These are phyloP conservation scores for Dufourea novaeangliae DNA, from an alignment of 1,140 invertebrate genomes.

Conservation along the genomic window DNA sequence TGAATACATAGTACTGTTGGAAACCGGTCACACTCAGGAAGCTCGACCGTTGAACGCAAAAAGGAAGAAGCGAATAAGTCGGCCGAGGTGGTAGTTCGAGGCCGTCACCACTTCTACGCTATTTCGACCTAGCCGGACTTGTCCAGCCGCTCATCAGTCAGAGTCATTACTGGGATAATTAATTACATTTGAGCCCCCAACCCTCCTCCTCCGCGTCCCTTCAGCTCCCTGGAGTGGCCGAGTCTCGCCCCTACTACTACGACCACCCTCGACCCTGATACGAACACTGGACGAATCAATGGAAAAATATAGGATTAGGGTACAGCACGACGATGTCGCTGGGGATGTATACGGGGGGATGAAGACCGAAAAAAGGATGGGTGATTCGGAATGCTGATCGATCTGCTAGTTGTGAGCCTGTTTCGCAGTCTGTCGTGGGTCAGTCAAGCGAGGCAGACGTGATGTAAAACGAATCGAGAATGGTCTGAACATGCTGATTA, in stretches of 20 bases:
- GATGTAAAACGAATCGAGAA: too few relatives aligned
- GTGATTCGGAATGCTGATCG: background rate
- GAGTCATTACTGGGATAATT: slow-evolving; percentile 83
- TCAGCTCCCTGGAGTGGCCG: slow-evolving; percentile 61
- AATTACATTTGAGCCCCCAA: slow-evolving; percentile 81
- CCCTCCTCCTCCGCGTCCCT: slow-evolving; percentile 75
- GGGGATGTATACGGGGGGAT: background rate
- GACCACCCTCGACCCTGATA: slow-evolving; percentile 63
- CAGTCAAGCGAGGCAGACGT: too few relatives aligned
- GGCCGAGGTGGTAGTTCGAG: slow-evolving; percentile 66
- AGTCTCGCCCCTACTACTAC: slow-evolving; percentile 66
- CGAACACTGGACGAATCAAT: slow-evolving; percentile 75
- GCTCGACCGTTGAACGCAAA: background rate
- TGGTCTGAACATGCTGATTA: too few relatives aligned
- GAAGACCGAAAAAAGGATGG: too few relatives aligned
- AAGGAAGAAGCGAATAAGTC: slow-evolving; percentile 34
- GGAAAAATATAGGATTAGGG: slow-evolving; percentile 77
- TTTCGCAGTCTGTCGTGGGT: too few relatives aligned
- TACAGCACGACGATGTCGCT: slow-evolving; percentile 51
- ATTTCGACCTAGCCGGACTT: slow-evolving; percentile 81
- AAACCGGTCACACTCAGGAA: slow-evolving; percentile 11
- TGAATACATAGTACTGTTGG: slow-evolving; percentile 9
- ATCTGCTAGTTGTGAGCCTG: too few relatives aligned
- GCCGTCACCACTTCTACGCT: slow-evolving; percentile 76
- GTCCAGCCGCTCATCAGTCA: slow-evolving; percentile 82